These are phyloP conservation scores for Lytechinus variegatus DNA, from an alignment of 35 echinoderm and acorn worm genomes.

Conservation along the genomic window DNA sequence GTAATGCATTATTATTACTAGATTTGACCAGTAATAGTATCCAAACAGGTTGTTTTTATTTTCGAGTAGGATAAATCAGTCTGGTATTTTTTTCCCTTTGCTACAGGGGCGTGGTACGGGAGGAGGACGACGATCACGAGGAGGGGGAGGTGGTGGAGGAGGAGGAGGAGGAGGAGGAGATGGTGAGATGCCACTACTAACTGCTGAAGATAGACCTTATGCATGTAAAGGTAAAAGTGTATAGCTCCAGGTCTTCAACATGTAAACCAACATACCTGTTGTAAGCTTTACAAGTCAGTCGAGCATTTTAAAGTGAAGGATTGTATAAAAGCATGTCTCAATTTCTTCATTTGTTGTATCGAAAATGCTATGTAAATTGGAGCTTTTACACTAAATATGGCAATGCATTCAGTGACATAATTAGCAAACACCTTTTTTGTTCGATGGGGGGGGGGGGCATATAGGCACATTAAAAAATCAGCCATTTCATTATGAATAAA, in stretches of 20 bases:
- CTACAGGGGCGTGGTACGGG: slow-evolving; percentile 53
- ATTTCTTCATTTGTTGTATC: no score
- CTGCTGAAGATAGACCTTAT: slow-evolving; percentile 89
- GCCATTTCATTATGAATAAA: no score
- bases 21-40: not conserved
- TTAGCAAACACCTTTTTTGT: no score
- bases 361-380: not conserved
- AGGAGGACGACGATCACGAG: slow-evolving; percentile 39
- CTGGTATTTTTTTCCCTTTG: not conserved
- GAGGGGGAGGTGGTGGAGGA: not conserved
- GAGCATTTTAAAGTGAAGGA: no score
- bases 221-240: slow-evolving; percentile 75
- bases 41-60: not conserved
- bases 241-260: not conserved
- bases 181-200: slow-evolving; percentile 67
- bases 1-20: not conserved
- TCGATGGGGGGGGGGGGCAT: no score
- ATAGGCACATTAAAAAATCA: no score
- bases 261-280: not conserved
- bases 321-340: no score
- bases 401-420: no score
- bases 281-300: not conserved
- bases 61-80: not conserved
- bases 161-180: slow-evolving; percentile 47
- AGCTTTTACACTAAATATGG: not conserved